Conservation (phyloP, 2,797 vertebrate genomes). For the Pangasius larnaudii region DNA sequence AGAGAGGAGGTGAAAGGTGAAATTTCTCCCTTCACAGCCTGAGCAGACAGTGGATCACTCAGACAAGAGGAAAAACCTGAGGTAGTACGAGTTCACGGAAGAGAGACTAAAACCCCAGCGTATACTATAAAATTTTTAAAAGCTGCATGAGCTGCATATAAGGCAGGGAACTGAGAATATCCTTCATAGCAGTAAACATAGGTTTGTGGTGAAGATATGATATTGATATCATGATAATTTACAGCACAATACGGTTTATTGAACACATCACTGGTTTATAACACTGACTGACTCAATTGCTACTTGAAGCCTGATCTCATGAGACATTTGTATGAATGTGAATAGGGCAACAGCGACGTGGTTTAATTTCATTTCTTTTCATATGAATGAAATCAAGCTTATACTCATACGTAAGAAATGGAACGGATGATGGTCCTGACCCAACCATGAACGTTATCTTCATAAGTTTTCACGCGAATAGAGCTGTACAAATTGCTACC, state of each 20-base stretch:
- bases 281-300: background rate
- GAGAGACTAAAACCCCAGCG: background rate
- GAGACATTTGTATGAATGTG: background rate
- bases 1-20: slow-evolving; percentile 37
- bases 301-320: background rate
- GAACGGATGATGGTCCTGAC: background rate
- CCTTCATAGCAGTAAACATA: background rate
- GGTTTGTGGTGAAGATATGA: background rate
- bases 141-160: background rate
- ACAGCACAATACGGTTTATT: background rate
- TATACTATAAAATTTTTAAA: background rate
- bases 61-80: slow-evolving; percentile 15
- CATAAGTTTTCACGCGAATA: background rate
- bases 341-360: background rate
- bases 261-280: background rate
- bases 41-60: slow-evolving; percentile 20
- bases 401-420: background rate
- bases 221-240: background rate
- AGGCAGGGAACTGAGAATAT: background rate
- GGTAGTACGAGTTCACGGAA: background rate
- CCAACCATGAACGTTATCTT: background rate
- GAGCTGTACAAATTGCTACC: background rate
- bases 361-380: background rate
- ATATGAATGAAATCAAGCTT: background rate
- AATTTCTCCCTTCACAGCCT: slow-evolving; percentile 26